phyloP scores from a whole-genome alignment of 2,797 vertebrate species.

The Myotis findleyi region DNA sequence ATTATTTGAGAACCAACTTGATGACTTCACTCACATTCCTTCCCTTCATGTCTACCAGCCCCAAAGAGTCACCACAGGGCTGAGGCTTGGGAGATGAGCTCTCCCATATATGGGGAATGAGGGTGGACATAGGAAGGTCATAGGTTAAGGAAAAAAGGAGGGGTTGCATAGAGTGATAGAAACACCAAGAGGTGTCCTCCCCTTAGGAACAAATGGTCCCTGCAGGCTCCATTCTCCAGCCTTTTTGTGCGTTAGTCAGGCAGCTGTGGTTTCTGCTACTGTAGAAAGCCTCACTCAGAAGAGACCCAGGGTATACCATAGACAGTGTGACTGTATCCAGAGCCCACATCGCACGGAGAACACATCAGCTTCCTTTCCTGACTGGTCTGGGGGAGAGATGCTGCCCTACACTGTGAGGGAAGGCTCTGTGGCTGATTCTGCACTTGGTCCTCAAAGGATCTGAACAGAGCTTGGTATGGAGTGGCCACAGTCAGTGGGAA shows the following conservation, averaged over 20 bases:
- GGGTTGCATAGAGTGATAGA: background rate
- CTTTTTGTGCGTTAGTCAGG: background rate
- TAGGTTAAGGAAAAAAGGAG: background rate
- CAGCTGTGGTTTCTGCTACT: background rate
- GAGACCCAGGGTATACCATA: background rate
- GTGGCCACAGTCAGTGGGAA: background rate
- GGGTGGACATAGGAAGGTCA: no score
- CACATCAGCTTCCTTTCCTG: background rate
- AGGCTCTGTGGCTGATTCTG: accelerated
- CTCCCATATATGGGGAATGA: no score
- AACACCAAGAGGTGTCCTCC: background rate
- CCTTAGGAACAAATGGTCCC: no score
- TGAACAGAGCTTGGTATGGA: accelerated
- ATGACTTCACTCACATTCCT: background rate
- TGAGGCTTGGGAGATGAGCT: accelerated
- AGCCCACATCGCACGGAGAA: accelerated
- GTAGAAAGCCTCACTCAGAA: background rate
- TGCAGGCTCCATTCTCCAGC: background rate
- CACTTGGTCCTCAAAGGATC: background rate
- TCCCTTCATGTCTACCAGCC: background rate
- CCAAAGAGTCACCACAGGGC: background rate
- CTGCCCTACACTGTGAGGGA: no score
- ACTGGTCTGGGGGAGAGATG: no score
- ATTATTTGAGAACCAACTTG: background rate
- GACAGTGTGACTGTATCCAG: accelerated